Evolutionary conservation across 2,888 invertebrate genomes (phyloP).

Genomic region (Tenthredo livida): DNA sequence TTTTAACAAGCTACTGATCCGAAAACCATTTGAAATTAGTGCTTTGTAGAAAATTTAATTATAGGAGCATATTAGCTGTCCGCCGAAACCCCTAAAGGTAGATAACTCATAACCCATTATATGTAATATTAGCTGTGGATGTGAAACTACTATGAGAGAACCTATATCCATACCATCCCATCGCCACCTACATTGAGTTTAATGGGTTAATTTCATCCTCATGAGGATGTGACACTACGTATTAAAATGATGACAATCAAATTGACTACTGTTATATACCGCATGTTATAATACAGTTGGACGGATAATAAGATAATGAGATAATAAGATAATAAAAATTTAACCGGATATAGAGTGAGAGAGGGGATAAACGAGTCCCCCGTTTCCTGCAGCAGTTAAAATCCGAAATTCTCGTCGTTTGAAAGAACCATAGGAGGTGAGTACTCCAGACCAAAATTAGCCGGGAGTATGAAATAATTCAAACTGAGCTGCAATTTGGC

Average conservation of each 20-base stretch:
- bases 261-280: neutral
- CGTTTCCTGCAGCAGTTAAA: neutral
- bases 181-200: neutral
- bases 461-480: neutral
- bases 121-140: neutral
- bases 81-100: neutral
- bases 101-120: neutral
- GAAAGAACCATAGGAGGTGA: neutral
- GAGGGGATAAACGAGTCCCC: neutral
- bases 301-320: neutral
- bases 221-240: neutral
- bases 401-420: neutral
- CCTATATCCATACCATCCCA: neutral
- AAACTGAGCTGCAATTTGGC: neutral
- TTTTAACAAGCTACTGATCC: neutral
- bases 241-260: conserved; percentile 6
- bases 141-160: neutral
- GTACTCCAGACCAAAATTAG: neutral
- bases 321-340: neutral
- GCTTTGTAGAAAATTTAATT: neutral
- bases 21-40: neutral
- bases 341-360: neutral
- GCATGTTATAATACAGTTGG: neutral
- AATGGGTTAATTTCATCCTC: neutral
- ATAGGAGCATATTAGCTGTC: neutral